Evolutionary conservation across 2,888 invertebrate genomes (phyloP), one percentile per base, ranked within the genome.

Genomic region (Napeogenes inachia): DNA sequence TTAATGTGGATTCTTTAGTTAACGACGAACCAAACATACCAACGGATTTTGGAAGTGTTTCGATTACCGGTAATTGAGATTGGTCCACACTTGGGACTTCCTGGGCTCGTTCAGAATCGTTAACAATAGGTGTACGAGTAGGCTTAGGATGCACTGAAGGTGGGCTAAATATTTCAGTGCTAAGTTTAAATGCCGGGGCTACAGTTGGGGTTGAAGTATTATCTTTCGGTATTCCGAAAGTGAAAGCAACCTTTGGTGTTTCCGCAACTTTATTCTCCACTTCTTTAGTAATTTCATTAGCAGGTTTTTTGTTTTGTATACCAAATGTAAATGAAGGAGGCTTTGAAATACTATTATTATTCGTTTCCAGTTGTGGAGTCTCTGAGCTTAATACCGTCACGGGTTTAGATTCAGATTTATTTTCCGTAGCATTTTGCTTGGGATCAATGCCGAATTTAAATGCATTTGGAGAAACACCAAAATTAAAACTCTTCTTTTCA

Each of bases 391-490:
- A 32, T 47, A 42, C 45, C 13, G 50, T 32, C 13, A 8, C 32
- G 38, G 61, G 32, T 59, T 30, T 32, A 21, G 38, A 30, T 47
- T 66, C 63, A 45, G 38, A 32, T 54, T 46, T 54, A 21, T 61
- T 67, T 42, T 45, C 38, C 13, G 57, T 12, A n/a, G 55, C 38
- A 47, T 64, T 61, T 68, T 81, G 76, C 4, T 78, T 76, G 1
- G 77, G 77, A 69, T 84, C 78, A 63, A 86, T 85, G 1, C 87
- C 87, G 70, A 87, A 87, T 75, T 85, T 85, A 65, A 64, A 62
- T 30, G 46, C 58, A 50, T 59, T 61, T 21, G 64, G 55, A 54
- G n/a, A 57, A 13, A 85, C 83, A 2, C 89, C 87, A 71, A 87
- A 88, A 73, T 87, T 87, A 67, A 87, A 87, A 32, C 46, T 56